Conservation (phyloP, 2,113 vertebrate genomes). For the Struthio camelus region DNA sequence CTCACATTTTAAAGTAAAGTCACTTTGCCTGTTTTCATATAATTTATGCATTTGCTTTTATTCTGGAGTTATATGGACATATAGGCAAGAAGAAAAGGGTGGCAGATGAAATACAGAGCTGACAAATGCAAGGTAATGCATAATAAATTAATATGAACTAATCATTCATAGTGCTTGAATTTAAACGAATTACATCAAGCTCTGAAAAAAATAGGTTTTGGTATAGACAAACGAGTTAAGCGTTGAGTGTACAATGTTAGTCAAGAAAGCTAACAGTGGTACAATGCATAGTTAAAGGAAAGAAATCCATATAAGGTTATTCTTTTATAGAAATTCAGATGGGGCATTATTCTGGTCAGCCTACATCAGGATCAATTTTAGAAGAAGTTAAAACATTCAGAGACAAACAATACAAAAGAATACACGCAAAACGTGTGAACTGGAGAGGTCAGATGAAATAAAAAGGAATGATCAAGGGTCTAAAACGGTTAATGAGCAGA, state of each 20-base stretch:
- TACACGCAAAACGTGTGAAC: not conserved
- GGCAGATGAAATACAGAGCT: not conserved
- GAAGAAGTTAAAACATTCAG: not conserved
- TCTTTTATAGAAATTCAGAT: not conserved
- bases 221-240: not conserved
- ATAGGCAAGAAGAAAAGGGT: not conserved
- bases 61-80: not conserved
- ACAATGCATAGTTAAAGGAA: not conserved
- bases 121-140: not conserved
- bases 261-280: not conserved
- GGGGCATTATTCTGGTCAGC: not conserved
- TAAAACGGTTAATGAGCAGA: not conserved
- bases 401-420: not conserved
- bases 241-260: not conserved
- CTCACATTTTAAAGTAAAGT: not conserved
- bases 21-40: not conserved
- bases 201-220: not conserved
- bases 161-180: not conserved
- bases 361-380: not conserved
- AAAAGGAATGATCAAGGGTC: no score
- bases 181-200: not conserved
- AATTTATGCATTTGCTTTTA: not conserved
- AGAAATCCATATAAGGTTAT: accelerated
- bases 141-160: not conserved
- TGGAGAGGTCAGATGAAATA: not conserved